These are phyloP conservation scores for Gryllus longicercus DNA, from an alignment of 2,888 invertebrate species.

Conservation along the genomic window DNA sequence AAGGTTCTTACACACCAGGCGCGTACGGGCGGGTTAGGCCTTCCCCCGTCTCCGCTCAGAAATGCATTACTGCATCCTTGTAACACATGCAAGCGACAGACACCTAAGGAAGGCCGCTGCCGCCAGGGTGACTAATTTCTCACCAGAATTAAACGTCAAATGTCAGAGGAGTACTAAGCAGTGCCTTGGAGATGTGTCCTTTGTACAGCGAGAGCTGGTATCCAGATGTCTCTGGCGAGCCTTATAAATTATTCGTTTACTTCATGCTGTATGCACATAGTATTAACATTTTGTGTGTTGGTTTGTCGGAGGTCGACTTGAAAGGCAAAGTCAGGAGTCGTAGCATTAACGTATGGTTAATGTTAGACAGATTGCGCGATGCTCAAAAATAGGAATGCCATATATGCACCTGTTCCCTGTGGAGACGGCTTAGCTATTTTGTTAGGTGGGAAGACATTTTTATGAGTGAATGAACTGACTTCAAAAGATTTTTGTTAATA, in stretches of 20 bases:
- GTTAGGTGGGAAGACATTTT: too few relatives aligned
- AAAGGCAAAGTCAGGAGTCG: too few relatives aligned
- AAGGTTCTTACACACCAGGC: background rate
- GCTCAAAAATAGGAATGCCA: too few relatives aligned
- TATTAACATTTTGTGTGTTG: background rate
- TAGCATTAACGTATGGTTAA: too few relatives aligned
- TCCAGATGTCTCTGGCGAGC: background rate
- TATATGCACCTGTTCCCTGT: too few relatives aligned
- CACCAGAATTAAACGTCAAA: background rate
- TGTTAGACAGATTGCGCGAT: too few relatives aligned
- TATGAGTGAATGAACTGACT: too few relatives aligned
- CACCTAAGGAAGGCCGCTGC: background rate
- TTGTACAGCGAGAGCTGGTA: background rate
- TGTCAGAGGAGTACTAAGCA: background rate
- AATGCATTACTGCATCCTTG: slow-evolving; percentile 8
- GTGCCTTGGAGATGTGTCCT: background rate
- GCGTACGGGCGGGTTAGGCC: background rate
- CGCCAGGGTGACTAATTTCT: background rate
- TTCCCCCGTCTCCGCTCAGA: background rate
- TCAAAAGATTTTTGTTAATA: too few relatives aligned
- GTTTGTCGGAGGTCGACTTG: background rate
- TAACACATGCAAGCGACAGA: background rate
- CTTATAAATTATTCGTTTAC: background rate
- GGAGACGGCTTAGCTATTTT: too few relatives aligned
- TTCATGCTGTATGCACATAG: slow-evolving; percentile 7